Base-by-base conservation (phyloP, 2,888 invertebrate genomes). In the Teleiodes luculella region DNA sequence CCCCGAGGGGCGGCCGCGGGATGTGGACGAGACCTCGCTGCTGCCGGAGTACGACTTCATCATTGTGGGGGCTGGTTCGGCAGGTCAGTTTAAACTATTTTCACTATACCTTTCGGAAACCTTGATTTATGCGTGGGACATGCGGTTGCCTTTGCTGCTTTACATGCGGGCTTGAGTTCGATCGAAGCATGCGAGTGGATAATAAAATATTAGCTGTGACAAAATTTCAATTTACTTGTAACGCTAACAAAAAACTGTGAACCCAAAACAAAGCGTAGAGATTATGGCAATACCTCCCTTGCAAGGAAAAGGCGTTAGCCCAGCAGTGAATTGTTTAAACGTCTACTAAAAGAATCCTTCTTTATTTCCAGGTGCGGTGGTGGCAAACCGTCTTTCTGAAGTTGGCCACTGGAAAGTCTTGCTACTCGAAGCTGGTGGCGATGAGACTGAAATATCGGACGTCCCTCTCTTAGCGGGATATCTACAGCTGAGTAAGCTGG, bases 371-470 rank as follows among this genome's bases (percentile, higher is more conserved):
- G 95, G 95, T 13, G 94, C 96, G 0, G 97, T 96, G 7, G 91
- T 97, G 11, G 96, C 97, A 0, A 97, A 95, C 78, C 92, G 97
- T 43, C 80, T 96, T 20, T 94, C 94, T 31, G 96, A 96, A 78
- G 89, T 96, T 16, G 93, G 93, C 58, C 90, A 94, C 60, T 96
- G 95, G 95, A 95, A 93, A 59, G 92, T 96, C 0, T 84, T 97
- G 2, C 82, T 97, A 0, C 71, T 97, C 61, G 97, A 97, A 83
- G 97, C 96, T 1, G 97, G 97, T 1, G 96, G 95, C 1, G 96
- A 97, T 80, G 97, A 97, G 83, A 96, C 96, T 0, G 97, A 97
- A 80, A 94, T 97, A 68, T 96, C 96, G 0, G 97, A 97, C 70
- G 96, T 97, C 1, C 97, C 97, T 0, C 86, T 96, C 2, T 91